Conservation (phyloP, 2,797 vertebrate species). For the Scleropages formosus region DNA sequence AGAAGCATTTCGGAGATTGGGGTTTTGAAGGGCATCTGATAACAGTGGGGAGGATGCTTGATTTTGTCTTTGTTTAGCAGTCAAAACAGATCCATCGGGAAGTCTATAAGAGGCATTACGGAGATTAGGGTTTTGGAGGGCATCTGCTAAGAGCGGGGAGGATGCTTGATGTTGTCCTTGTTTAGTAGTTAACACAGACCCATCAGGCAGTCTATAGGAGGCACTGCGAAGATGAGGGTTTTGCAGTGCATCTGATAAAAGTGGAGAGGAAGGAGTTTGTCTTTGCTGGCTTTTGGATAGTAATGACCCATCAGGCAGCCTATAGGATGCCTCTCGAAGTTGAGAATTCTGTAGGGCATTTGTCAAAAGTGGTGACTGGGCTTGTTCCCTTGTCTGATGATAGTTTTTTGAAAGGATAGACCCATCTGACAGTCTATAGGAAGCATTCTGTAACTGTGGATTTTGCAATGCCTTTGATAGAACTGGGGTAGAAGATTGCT, state of each 20-base stretch:
- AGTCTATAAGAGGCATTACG: slow-evolving; percentile 57
- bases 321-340: neutral
- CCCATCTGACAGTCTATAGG: slow-evolving; percentile 45
- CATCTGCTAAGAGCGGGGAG: slow-evolving; percentile 59
- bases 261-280: neutral
- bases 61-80: slow-evolving; percentile 1
- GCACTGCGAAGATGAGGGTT: slow-evolving; percentile 61
- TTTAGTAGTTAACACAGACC: slow-evolving; percentile 58
- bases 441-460: slow-evolving; percentile 54
- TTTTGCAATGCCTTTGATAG: slow-evolving; percentile 66
- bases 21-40: slow-evolving; percentile 25
- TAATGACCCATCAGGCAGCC: slow-evolving; percentile 59
- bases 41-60: slow-evolving; percentile 36
- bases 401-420: slow-evolving; percentile 23
- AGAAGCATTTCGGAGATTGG: slow-evolving; percentile 17
- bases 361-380: slow-evolving; percentile 35
- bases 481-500: slow-evolving; percentile 48
- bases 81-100: slow-evolving; percentile 28
- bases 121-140: slow-evolving; percentile 58
- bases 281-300: slow-evolving; percentile 6
- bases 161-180: slow-evolving; percentile 50
- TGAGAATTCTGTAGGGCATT: neutral
- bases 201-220: slow-evolving; percentile 67
- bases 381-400: slow-evolving; percentile 42
- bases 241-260: slow-evolving; percentile 62